phyloP scores from a whole-genome alignment of 2,113 vertebrate species.

The Fregata magnificens region DNA sequence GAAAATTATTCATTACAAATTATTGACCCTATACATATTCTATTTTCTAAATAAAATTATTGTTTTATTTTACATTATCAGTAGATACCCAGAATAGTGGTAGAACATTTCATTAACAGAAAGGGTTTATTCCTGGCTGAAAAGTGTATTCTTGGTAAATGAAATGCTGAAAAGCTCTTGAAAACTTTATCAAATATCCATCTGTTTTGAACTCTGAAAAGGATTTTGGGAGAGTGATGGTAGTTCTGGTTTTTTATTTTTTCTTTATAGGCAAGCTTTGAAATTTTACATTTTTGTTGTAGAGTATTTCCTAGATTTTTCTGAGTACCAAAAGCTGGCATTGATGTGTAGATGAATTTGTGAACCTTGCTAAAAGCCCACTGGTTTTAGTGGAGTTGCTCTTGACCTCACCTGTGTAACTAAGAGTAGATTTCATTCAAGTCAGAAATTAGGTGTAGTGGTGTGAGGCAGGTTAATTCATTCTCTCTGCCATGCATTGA shows the following conservation, averaged over 20 bases:
- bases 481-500: background rate
- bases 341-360: background rate
- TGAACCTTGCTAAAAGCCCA: background rate
- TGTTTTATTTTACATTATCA: background rate
- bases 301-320: background rate
- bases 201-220: background rate
- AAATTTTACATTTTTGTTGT: background rate
- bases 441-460: slow-evolving; percentile 45
- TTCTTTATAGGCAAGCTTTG: background rate
- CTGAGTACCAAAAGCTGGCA: background rate
- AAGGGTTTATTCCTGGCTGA: background rate
- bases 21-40: background rate
- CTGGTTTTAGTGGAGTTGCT: background rate
- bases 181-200: background rate
- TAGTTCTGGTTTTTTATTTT: background rate
- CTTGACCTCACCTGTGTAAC: slow-evolving; percentile 10
- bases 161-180: background rate
- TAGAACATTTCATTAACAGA: background rate
- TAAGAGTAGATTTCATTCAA: slow-evolving; percentile 30
- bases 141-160: background rate
- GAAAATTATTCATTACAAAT: background rate
- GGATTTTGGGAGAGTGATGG: background rate
- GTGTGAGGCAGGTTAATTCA: slow-evolving; percentile 44
- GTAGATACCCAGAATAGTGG: background rate
- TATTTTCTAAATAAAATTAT: background rate